phyloP scores from a whole-genome alignment of 2,888 invertebrate species.

The Odontothrips loti region DNA sequence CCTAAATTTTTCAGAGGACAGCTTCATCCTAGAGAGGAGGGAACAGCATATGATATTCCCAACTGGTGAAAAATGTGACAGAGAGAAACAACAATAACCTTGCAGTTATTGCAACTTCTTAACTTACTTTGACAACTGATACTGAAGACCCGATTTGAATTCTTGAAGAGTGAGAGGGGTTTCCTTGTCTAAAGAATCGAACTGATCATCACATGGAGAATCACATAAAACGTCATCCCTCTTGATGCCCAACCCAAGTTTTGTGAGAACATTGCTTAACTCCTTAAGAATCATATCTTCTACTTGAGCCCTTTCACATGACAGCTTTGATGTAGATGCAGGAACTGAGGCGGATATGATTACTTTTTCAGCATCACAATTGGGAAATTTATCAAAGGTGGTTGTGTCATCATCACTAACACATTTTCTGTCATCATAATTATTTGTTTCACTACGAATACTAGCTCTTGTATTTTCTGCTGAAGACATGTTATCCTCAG shows the following conservation, averaged over 20 bases:
- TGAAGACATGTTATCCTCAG: too few relatives aligned
- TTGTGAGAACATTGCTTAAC: background rate
- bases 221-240: background rate
- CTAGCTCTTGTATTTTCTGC: too few relatives aligned
- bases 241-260: background rate
- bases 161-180: background rate
- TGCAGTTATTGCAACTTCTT: background rate
- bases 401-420: background rate
- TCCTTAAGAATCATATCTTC: background rate
- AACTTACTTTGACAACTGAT: slow-evolving; percentile 1
- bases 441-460: too few relatives aligned
- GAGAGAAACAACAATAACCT: background rate
- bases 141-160: background rate
- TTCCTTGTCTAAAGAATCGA: background rate
- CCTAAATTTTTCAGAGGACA: background rate
- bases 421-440: too few relatives aligned
- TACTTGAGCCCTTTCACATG: background rate
- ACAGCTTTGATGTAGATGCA: background rate
- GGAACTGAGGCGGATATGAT: background rate
- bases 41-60: background rate
- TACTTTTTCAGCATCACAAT: background rate
- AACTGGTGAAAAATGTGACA: background rate
- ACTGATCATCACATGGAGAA: background rate
- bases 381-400: background rate
- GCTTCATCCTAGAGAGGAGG: background rate